Evolutionary conservation across 2,888 invertebrate species (phyloP).

Genomic region (Hirtodrosophila duncani): DNA sequence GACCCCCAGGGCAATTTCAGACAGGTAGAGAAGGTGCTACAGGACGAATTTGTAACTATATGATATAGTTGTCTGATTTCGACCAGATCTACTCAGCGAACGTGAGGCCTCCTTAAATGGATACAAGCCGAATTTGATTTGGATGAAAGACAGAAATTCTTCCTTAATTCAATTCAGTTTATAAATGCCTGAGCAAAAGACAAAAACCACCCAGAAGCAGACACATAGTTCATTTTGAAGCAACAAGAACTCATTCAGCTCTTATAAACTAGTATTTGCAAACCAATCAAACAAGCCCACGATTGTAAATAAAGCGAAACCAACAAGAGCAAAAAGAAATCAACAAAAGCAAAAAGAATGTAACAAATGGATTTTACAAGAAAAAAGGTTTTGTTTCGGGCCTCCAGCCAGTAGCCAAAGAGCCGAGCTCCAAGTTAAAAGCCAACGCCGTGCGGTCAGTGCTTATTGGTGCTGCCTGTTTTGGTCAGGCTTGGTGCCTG

Average conservation of each 20-base stretch:
- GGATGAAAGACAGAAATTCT: too few relatives aligned
- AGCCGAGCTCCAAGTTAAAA: constrained; percentile 28
- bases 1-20: too few relatives aligned
- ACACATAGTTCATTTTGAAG: constrained; percentile 21
- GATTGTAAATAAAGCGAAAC: constrained; percentile 46
- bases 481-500: constrained; percentile 37
- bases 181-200: too few relatives aligned
- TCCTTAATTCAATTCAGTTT: too few relatives aligned
- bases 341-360: constrained; percentile 29
- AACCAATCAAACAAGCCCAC: constrained; percentile 50
- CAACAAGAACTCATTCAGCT: constrained; percentile 26
- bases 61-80: too few relatives aligned
- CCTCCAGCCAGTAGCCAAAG: constrained; percentile 46
- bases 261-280: constrained; percentile 29
- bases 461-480: constrained; percentile 44
- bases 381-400: constrained; percentile 19
- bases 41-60: too few relatives aligned
- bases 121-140: too few relatives aligned
- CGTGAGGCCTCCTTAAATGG: too few relatives aligned
- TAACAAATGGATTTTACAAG: constrained; percentile 34
- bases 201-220: constrained; percentile 59
- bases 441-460: constrained; percentile 26
- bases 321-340: constrained; percentile 10
- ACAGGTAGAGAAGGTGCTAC: too few relatives aligned
- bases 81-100: too few relatives aligned